Percentiles rank a stretch among this genome's conserved stretches.
Conservation (phyloP, 2,888 invertebrate species). For the Shargacucullia verbasci region DNA sequence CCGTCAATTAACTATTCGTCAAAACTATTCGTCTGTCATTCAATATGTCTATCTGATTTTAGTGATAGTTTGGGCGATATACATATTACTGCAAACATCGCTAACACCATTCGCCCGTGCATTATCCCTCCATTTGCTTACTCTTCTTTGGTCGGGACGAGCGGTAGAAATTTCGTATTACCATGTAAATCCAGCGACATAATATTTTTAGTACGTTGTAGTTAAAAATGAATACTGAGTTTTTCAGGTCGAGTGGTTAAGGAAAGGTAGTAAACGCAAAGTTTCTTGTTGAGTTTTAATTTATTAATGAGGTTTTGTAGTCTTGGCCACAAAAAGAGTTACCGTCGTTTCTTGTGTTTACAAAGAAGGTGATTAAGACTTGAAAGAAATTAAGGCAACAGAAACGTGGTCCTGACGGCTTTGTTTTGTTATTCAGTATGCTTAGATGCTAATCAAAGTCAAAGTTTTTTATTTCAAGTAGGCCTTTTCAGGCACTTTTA, state of each 20-base stretch:
- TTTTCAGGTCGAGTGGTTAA: slow-evolving; percentile 18
- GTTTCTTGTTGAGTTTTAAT: slow-evolving; percentile 25
- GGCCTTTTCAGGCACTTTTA: too few species aligned
- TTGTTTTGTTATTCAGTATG: too few species aligned
- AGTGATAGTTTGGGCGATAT: too few species aligned
- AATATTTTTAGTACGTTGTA: slow-evolving; percentile 37
- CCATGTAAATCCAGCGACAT: slow-evolving; percentile 35
- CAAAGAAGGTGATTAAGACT: not conserved
- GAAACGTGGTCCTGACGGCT: too few species aligned
- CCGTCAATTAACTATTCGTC: too few species aligned
- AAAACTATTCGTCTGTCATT: too few species aligned
- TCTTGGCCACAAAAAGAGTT: slow-evolving; percentile 20
- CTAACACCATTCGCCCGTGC: too few species aligned
- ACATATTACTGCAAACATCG: too few species aligned
- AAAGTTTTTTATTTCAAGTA: too few species aligned
- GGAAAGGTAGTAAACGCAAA: slow-evolving; percentile 8
- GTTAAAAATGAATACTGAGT: slow-evolving; percentile 34
- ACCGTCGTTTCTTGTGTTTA: not conserved
- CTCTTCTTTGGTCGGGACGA: slow-evolving; percentile 8
- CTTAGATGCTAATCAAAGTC: too few species aligned
- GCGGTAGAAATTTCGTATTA: slow-evolving; percentile 25
- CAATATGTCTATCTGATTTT: too few species aligned
- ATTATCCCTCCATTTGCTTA: slow-evolving; percentile 9
- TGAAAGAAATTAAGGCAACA: too few species aligned
- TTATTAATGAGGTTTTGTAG: slow-evolving; percentile 25